A percentile compares a stretch with the other conserved stretches of the same genome.
These are phyloP conservation scores for Ameiurus melas DNA, from an alignment of 2,113 vertebrate genomes.

Conservation along the genomic window DNA sequence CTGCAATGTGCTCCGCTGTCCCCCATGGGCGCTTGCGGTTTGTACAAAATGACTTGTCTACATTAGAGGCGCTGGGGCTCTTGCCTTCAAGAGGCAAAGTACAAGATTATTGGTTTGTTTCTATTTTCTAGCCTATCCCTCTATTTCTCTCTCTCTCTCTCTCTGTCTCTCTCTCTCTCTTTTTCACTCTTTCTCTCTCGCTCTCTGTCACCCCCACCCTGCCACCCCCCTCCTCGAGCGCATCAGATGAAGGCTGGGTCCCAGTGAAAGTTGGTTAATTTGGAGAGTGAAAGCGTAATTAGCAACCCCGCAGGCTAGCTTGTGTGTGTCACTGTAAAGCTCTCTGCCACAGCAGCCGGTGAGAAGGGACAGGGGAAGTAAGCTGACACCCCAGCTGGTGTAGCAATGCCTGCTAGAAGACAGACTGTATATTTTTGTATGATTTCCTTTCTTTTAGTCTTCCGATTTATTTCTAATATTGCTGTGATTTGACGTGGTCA, in stretches of 20 bases:
- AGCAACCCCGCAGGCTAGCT: slow-evolving; percentile 92
- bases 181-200: slow-evolving; percentile 58
- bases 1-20: slow-evolving; percentile 67
- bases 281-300: slow-evolving; percentile 87
- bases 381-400: slow-evolving; percentile 10
- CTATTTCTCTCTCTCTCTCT: slow-evolving; percentile 69
- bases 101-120: slow-evolving; percentile 92
- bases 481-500: slow-evolving; percentile 13
- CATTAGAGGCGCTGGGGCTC: slow-evolving; percentile 69
- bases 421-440: not conserved
- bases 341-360: slow-evolving; percentile 72
- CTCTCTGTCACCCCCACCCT: slow-evolving; percentile 26
- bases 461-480: not conserved
- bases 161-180: slow-evolving; percentile 63
- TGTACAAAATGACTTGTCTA: slow-evolving; percentile 77
- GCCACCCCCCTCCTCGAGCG: slow-evolving; percentile 65
- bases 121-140: slow-evolving; percentile 74
- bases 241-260: slow-evolving; percentile 86
- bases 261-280: slow-evolving; percentile 97
- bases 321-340: slow-evolving; percentile 70
- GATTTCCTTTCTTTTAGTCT: slow-evolving; percentile 6
- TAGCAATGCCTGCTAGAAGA: not conserved
- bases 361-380: slow-evolving; percentile 22
- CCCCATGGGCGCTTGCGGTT: slow-evolving; percentile 74
- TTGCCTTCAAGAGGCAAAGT: slow-evolving; percentile 82